Evolutionary conservation across 2,888 invertebrate species (phyloP).

Genomic region (Hypercompe scribonia): DNA sequence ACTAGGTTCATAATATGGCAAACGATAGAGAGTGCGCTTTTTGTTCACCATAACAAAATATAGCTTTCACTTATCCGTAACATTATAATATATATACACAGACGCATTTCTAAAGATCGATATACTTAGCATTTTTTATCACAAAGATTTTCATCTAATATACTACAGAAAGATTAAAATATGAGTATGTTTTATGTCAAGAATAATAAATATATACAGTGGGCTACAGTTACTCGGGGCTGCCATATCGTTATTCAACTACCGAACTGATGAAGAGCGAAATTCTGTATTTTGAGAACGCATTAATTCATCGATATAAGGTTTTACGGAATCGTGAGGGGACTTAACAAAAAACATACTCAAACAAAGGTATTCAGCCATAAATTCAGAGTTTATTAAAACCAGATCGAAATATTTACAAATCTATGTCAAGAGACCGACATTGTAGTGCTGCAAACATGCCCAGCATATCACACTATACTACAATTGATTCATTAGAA

Average conservation of each 20-base stretch:
- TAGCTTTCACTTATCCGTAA: slow-evolving; percentile 77
- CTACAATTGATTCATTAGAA: slow-evolving; percentile 68
- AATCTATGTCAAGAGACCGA: slow-evolving; percentile 58
- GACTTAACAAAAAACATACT: slow-evolving; percentile 65
- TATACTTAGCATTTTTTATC: slow-evolving; percentile 77
- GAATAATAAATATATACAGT: slow-evolving; percentile 32
- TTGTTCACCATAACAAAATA: slow-evolving; percentile 82
- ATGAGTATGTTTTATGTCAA: slow-evolving; percentile 64
- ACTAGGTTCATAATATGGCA: slow-evolving; percentile 71
- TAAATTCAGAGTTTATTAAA: slow-evolving; percentile 70
- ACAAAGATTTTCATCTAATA: slow-evolving; percentile 79
- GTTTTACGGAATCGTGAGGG: slow-evolving; percentile 10
- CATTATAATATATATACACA: slow-evolving; percentile 76
- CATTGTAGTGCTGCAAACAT: slow-evolving; percentile 53
- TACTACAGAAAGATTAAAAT: slow-evolving; percentile 71
- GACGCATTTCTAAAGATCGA: slow-evolving; percentile 75
- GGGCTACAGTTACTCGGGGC: slow-evolving; percentile 45
- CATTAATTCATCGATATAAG: slow-evolving; percentile 17
- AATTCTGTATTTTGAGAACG: slow-evolving; percentile 23
- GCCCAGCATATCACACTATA: slow-evolving; percentile 54
- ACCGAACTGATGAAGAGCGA: slow-evolving; percentile 26
- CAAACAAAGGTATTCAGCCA: slow-evolving; percentile 67
- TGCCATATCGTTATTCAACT: slow-evolving; percentile 35
- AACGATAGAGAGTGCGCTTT: slow-evolving; percentile 72
- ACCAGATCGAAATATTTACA: slow-evolving; percentile 80